Conservation (phyloP, 1,140 invertebrate species). For the Hyphantria cunea region DNA sequence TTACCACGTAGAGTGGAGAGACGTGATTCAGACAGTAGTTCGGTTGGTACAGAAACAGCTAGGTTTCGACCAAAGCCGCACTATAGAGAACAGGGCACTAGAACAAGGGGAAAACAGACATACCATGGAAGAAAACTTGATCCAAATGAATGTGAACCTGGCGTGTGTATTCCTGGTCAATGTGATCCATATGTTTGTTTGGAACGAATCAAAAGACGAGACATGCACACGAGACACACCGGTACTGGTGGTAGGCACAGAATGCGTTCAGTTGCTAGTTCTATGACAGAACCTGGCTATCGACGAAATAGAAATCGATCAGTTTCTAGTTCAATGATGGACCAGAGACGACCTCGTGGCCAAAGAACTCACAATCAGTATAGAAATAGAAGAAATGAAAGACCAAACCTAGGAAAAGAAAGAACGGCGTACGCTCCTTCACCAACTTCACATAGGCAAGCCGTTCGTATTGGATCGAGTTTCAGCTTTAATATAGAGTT, state of each 20-base stretch:
- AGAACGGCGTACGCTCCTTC: no score
- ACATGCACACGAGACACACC: no score
- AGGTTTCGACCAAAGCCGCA: background rate
- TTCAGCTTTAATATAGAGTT: slow-evolving; percentile 48
- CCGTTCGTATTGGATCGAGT: slow-evolving; percentile 35
- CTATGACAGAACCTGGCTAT: slow-evolving; percentile 8
- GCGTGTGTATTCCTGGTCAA: slow-evolving; percentile 38
- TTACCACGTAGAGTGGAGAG: no score
- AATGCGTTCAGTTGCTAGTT: no score
- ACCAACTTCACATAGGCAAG: slow-evolving; percentile 12
- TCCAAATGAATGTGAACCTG: slow-evolving; percentile 47
- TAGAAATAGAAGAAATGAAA: background rate
- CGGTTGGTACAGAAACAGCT: no score
- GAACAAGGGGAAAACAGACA: background rate
- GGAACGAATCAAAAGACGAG: slow-evolving; percentile 36
- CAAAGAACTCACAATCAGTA: background rate
- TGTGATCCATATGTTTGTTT: slow-evolving; percentile 47
- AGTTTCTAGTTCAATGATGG: background rate
- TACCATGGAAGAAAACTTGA: slow-evolving; percentile 12
- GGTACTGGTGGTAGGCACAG: no score
- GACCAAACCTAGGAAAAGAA: background rate
- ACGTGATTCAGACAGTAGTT: no score
- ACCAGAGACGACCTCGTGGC: background rate
- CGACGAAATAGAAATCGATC: background rate
- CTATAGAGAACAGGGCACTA: background rate